phyloP scores from a whole-genome alignment of 2,113 vertebrate species.

The Hypocryptadius cinnamomeus region DNA sequence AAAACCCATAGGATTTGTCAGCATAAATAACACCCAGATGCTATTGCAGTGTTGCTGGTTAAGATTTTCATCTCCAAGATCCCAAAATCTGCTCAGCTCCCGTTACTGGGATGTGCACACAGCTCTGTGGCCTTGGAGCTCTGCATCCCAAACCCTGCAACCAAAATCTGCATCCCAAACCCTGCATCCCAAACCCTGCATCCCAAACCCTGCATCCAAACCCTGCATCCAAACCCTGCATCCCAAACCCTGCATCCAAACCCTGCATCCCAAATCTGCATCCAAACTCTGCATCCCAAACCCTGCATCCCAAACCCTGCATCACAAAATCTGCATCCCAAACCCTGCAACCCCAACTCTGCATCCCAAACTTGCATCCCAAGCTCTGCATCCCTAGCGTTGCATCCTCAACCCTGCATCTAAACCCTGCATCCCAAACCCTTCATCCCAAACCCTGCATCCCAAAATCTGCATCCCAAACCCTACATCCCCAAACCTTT shows the following conservation, averaged over 20 bases:
- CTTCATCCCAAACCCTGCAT: background rate
- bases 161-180: background rate
- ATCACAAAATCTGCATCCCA: background rate
- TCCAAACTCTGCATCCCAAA: background rate
- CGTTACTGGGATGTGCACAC: accelerated
- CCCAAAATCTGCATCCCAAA: background rate
- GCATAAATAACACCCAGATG: background rate
- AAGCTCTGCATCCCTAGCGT: background rate
- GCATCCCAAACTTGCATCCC: background rate
- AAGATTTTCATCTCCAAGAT: background rate
- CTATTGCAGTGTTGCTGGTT: background rate
- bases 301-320: background rate
- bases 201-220: background rate
- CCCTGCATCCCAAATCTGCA: background rate
- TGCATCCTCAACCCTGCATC: too few species aligned
- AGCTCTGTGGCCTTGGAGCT: background rate
- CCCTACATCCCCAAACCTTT: background rate
- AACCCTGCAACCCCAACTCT: background rate
- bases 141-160: background rate
- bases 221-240: background rate
- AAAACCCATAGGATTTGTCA: background rate
- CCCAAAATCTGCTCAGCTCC: background rate
- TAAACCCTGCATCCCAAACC: too few species aligned
- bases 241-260: background rate
- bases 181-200: background rate